Evolutionary conservation across 1,140 invertebrate species (phyloP).

Genomic region (Palaemon carinicauda): DNA sequence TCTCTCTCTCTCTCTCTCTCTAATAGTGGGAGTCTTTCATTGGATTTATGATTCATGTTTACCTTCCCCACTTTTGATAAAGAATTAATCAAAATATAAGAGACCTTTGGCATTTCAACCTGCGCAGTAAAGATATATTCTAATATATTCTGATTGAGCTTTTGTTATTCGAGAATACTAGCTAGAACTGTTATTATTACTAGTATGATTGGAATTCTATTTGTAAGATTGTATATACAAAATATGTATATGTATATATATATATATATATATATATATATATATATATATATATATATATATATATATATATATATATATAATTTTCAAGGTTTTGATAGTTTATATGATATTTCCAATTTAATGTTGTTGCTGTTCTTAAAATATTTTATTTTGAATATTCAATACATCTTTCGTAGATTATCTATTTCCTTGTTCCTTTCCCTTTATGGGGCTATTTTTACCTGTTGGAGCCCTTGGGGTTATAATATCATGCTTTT

Average conservation of each 20-base stretch:
- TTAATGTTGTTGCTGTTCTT: background rate
- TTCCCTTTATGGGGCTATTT: no score
- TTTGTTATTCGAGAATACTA: background rate
- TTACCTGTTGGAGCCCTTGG: no score
- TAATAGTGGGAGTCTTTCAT: no score
- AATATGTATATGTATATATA: slow-evolving; percentile 4
- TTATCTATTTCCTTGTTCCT: no score
- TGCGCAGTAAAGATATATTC: background rate
- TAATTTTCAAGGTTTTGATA: background rate
- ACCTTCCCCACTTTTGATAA: no score
- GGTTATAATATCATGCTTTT: no score
- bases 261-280: slow-evolving; percentile 12
- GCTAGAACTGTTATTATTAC: no score
- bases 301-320: slow-evolving; percentile 9
- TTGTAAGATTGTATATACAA: background rate
- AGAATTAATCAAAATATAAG: background rate
- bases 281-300: background rate
- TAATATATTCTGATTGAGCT: background rate
- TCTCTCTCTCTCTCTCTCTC: no score
- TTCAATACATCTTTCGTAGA: no score
- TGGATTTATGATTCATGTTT: background rate
- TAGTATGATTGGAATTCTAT: background rate
- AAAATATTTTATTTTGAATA: no score
- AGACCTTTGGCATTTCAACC: background rate
- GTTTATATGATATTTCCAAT: background rate